Conservation (phyloP, 1,140 invertebrate species). For the Habropoda laboriosa region DNA sequence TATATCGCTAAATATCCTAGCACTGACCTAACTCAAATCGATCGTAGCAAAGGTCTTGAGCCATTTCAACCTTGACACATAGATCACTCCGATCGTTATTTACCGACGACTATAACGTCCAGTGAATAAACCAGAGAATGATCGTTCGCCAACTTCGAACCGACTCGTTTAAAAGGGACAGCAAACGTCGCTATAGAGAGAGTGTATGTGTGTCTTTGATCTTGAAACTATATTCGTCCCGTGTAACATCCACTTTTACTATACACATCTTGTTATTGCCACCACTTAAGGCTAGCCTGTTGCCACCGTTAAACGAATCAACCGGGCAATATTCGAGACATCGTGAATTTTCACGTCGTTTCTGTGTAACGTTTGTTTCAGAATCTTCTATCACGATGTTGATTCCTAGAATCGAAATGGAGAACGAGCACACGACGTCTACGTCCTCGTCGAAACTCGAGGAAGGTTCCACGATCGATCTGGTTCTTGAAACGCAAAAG, state of each 20-base stretch:
- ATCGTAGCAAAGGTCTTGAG: not conserved
- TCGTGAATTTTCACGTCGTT: not conserved
- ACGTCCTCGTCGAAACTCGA: conserved; percentile 6
- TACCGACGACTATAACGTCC: not conserved
- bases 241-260: too few relatives aligned
- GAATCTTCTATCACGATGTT: conserved; percentile 1
- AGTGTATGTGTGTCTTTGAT: not conserved
- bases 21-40: not conserved
- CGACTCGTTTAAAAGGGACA: too few relatives aligned
- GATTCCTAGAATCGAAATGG: conserved; percentile 3
- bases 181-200: too few relatives aligned
- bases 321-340: not conserved
- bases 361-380: not conserved
- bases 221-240: not conserved
- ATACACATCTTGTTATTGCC: too few relatives aligned
- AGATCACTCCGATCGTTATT: not conserved
- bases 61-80: not conserved
- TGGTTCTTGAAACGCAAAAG: not conserved
- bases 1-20: not conserved
- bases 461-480: conserved; percentile 1
- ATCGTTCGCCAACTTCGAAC: too few relatives aligned
- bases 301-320: not conserved
- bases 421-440: not conserved
- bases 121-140: not conserved
- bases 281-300: not conserved